Conservation (phyloP, 2,797 vertebrate genomes). For the Microchirus variegatus region DNA sequence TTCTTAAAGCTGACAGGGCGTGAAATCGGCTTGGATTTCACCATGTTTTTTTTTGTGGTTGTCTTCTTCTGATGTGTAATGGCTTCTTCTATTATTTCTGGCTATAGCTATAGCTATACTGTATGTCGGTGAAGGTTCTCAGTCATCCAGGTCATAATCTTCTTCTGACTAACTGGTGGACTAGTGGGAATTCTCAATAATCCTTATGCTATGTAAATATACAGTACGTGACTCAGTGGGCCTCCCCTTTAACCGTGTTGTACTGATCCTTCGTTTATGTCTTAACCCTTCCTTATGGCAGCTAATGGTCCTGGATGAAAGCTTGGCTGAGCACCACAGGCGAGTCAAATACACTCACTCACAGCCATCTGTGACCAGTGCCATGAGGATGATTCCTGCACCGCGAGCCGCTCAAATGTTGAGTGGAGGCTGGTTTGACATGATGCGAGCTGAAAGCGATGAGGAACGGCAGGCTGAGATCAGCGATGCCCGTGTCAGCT, state of each 20-base stretch:
- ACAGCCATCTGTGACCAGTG: slow-evolving; percentile 49
- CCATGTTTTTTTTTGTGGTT: no score
- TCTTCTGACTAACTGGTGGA: no score
- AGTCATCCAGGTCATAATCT: no score
- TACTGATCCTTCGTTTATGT: slow-evolving; percentile 39
- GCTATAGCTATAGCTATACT: no score
- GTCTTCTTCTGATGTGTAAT: no score
- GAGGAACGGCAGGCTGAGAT: slow-evolving; percentile 52
- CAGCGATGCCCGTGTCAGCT: slow-evolving; percentile 56
- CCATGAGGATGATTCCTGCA: slow-evolving; percentile 49
- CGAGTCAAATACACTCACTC: slow-evolving; percentile 51
- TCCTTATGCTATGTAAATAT: no score
- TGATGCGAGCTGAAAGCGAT: slow-evolving; percentile 63
- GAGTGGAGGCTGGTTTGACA: slow-evolving; percentile 47
- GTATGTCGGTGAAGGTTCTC: no score
- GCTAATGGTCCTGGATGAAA: slow-evolving; percentile 44
- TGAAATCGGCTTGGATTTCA: no score
- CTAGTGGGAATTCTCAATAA: no score
- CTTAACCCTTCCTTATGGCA: slow-evolving; percentile 46
- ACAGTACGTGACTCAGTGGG: slow-evolving; percentile 15
- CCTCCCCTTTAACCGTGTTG: slow-evolving; percentile 25
- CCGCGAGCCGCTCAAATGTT: slow-evolving; percentile 41
- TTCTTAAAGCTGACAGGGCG: no score
- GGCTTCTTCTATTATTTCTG: no score
- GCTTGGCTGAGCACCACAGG: slow-evolving; percentile 41